Evolutionary conservation across 2,113 vertebrate species (phyloP).

Genomic region (Aphelocoma coerulescens): DNA sequence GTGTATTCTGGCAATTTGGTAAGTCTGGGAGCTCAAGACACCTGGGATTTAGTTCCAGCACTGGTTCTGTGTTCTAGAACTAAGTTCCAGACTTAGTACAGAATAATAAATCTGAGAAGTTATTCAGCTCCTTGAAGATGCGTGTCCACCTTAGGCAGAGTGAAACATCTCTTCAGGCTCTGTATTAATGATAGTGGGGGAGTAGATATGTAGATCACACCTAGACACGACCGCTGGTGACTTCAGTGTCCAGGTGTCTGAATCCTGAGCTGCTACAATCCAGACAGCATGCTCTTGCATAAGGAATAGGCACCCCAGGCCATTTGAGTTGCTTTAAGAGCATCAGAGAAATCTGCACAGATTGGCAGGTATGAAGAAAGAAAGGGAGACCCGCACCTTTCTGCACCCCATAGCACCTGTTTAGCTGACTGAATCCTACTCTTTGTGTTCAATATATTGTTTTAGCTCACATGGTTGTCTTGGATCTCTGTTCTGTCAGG

Average conservation of each 20-base stretch:
- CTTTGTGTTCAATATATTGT: neutral
- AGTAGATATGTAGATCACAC: neutral
- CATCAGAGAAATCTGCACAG: neutral
- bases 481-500: neutral
- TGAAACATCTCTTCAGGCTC: neutral
- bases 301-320: neutral
- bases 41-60: neutral
- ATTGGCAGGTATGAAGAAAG: neutral
- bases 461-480: neutral
- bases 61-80: neutral
- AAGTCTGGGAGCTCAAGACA: neutral
- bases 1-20: neutral
- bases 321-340: neutral
- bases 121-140: neutral
- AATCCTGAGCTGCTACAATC: neutral
- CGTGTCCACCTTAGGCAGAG: fast-evolving
- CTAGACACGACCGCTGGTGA: neutral
- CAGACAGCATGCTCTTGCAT: neutral
- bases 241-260: neutral
- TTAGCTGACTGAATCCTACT: neutral
- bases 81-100: neutral
- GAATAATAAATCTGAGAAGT: neutral
- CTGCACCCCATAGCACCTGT: neutral
- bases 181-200: neutral
- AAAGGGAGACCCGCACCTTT: neutral